Evolutionary conservation across 2,113 vertebrate species (phyloP), one percentile per base, ranked within the genome.

Genomic region (Morone chrysops): DNA sequence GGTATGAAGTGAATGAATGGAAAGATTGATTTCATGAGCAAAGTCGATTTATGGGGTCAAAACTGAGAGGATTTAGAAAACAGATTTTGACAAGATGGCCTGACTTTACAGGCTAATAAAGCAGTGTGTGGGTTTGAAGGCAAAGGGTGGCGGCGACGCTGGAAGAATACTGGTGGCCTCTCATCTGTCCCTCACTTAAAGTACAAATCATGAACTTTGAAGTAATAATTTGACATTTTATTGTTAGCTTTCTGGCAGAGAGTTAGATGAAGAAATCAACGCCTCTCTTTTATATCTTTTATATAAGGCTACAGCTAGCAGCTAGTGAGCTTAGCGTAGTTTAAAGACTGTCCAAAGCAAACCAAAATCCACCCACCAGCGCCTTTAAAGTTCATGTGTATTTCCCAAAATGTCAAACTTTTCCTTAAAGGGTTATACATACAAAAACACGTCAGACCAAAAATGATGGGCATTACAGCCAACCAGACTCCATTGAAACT

Each of bases 21-120:
- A 94, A 95, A 93, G 86, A 90, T 45, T 93, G 85, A 93, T 91
- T 94, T 92, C 80, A 92, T 80, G 71, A 84, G 86, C 60, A 67
- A 87, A 85, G 70, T 68, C 22, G 5, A 79, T 86, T 85, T 82
- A 92, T 90, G 75, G 75, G 91, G 88, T 94, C 75, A 92, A 89
- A 90, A 87, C 66, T 67, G 71, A 78, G 70, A 83, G 67, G 82
- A 88, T 93, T 75, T 60, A 75, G 92, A 93, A 92, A 94, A 82
- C 88, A 79, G 80, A 78, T 89, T 87, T 87, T 88, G 90, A 91
- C 92, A 91, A 73, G 87, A 25, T 43, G 70, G 81, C 61, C 72
- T 87, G 83, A 80, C 62, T 91, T 94, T 88, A 92, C 81, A 56
- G 79, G 78, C 78, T 86, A 86, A 90, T 94, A 93, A 93, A 93